Conservation (phyloP, 2,888 invertebrate genomes). For the Drosophila mercatorum region DNA sequence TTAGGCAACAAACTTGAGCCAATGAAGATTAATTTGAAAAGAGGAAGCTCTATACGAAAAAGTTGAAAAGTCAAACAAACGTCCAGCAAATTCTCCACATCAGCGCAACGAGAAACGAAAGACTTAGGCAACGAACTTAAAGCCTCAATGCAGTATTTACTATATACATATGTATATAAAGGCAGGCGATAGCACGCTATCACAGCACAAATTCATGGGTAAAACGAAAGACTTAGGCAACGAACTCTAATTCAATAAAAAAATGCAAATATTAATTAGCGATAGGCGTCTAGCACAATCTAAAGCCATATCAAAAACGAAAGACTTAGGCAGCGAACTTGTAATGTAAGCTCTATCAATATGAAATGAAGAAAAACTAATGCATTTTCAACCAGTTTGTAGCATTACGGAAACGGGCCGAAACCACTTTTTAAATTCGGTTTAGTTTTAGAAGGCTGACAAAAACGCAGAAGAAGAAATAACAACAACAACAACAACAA, state of each 20-base stretch:
- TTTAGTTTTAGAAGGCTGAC: constrained; percentile 37
- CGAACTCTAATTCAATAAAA: constrained; percentile 32
- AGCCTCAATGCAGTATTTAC: background rate
- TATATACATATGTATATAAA: no score
- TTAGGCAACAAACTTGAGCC: constrained; percentile 48
- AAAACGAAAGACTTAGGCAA: constrained; percentile 26
- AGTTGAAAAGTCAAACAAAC: background rate
- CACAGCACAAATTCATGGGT: background rate
- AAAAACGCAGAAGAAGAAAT: constrained; percentile 15
- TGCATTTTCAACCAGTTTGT: constrained; percentile 41
- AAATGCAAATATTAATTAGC: constrained; percentile 15
- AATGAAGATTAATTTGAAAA: background rate
- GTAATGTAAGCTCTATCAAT: constrained; percentile 22
- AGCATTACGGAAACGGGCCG: constrained; percentile 30
- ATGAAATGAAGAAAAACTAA: constrained; percentile 26
- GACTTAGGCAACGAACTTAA: constrained; percentile 44
- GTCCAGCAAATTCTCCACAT: background rate
- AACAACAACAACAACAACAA: background rate
- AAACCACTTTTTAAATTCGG: constrained; percentile 41
- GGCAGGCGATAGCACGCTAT: background rate
- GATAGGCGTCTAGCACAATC: constrained; percentile 7
- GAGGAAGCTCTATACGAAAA: background rate
- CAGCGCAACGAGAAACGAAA: background rate
- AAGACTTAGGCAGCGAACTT: constrained; percentile 65
- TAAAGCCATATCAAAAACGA: constrained; percentile 31